These are phyloP conservation scores for Pomacea canaliculata DNA, from an alignment of 2,888 invertebrate genomes.

Conservation along the genomic window DNA sequence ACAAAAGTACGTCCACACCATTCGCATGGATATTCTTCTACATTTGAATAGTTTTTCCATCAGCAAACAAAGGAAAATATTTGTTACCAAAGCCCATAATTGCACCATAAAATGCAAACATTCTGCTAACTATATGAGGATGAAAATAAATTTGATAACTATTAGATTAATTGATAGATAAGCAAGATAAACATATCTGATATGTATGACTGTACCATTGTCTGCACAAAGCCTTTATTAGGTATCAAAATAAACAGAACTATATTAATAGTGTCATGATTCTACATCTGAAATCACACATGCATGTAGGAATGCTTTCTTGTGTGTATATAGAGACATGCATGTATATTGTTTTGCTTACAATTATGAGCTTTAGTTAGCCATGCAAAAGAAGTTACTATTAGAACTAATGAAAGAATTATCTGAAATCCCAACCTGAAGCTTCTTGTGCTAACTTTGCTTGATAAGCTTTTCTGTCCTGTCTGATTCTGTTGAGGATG, in stretches of 20 bases:
- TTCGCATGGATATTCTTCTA: constrained; percentile 13
- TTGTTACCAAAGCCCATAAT: too few species aligned
- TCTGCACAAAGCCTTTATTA: not conserved
- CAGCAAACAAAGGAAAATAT: not conserved
- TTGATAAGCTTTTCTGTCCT: constrained; percentile 42
- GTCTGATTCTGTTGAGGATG: constrained; percentile 43
- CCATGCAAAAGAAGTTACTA: too few species aligned
- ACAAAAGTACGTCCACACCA: constrained; percentile 24
- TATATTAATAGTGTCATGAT: too few species aligned
- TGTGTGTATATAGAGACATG: too few species aligned
- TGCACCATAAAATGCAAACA: too few species aligned
- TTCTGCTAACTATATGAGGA: too few species aligned
- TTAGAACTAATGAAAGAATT: not conserved
- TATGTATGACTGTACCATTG: not conserved
- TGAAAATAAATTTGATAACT: not conserved
- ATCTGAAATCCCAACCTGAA: not conserved
- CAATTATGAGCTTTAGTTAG: too few species aligned
- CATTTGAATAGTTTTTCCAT: not conserved
- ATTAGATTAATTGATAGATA: not conserved
- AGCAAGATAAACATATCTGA: not conserved
- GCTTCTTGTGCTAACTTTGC: constrained; percentile 9
- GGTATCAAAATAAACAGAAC: too few species aligned
- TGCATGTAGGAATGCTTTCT: too few species aligned
- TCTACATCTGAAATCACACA: too few species aligned
- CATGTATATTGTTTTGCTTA: too few species aligned